Evolutionary conservation across 1,140 invertebrate genomes (phyloP).

Genomic region (Heliconius himera): DNA sequence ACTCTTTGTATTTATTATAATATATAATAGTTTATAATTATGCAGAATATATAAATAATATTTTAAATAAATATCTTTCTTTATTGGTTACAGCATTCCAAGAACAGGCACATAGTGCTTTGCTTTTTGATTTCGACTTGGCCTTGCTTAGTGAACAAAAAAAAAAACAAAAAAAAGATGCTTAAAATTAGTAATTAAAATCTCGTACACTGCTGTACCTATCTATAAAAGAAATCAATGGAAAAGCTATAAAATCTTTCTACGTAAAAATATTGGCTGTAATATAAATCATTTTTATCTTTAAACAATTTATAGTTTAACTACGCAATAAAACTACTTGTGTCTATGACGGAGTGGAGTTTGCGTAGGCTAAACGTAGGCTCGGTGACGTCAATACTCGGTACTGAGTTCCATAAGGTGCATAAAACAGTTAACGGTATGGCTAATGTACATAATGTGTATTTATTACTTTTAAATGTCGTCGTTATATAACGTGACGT

Average conservation of each 20-base stretch:
- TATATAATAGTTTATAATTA: not conserved
- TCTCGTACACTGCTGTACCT: not conserved
- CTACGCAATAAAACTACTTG: slow-evolving; percentile 18
- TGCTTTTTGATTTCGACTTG: slow-evolving; percentile 24
- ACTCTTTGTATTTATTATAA: not conserved
- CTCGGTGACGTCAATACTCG: slow-evolving; percentile 32
- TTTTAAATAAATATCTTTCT: not conserved
- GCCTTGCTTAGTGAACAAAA: slow-evolving; percentile 27
- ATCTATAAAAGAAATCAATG: not conserved
- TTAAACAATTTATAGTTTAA: not conserved
- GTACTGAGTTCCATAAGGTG: not conserved
- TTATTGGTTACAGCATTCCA: not conserved
- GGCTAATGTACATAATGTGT: not conserved
- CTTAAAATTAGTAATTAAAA: not conserved
- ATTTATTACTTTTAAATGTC: slow-evolving; percentile 2
- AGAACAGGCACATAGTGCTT: slow-evolving; percentile 4
- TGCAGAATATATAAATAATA: not conserved
- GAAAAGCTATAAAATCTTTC: not conserved
- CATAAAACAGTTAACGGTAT: not conserved
- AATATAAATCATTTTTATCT: not conserved
- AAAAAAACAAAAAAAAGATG: not conserved
- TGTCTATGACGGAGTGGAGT: slow-evolving; percentile 5
- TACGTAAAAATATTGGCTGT: not conserved
- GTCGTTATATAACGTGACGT: not conserved
- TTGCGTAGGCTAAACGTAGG: slow-evolving; percentile 37